Evolutionary conservation across 2,797 vertebrate genomes (phyloP).

Genomic region (Silurus lanzhouensis): DNA sequence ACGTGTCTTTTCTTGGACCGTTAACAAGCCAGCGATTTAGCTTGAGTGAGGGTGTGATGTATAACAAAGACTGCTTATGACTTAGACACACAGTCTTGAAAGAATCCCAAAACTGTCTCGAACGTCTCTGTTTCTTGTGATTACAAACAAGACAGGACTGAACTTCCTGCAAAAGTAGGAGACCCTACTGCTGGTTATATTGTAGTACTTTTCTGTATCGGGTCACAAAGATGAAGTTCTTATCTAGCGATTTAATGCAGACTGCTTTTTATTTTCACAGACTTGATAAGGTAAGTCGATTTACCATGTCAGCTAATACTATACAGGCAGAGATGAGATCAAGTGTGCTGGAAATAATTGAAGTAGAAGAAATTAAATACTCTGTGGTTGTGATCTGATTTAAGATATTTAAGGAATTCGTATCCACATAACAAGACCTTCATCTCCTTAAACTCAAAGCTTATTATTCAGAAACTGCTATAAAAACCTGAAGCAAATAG

Average conservation of each 20-base stretch:
- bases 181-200: background rate
- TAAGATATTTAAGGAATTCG: slow-evolving; percentile 14
- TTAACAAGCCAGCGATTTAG: background rate
- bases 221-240: slow-evolving; percentile 25
- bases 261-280: slow-evolving; percentile 35
- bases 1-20: slow-evolving; percentile 8
- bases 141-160: slow-evolving; percentile 42
- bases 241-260: slow-evolving; percentile 34
- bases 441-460: background rate
- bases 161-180: slow-evolving; percentile 20
- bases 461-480: background rate
- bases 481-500: background rate
- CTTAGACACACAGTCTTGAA: slow-evolving; percentile 28
- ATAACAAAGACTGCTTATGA: slow-evolving; percentile 45
- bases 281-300: slow-evolving; percentile 69
- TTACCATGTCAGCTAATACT: slow-evolving; percentile 55
- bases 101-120: slow-evolving; percentile 10
- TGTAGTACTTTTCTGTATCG: background rate
- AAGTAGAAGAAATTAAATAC: background rate
- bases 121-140: slow-evolving; percentile 31
- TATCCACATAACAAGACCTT: background rate
- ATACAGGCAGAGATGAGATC: background rate
- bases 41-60: slow-evolving; percentile 39
- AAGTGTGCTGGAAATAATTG: slow-evolving; percentile 5
- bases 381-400: slow-evolving; percentile 14